These are phyloP conservation scores for Toxotes jaculatrix DNA, from an alignment of 2,113 vertebrate species.

Conservation along the genomic window DNA sequence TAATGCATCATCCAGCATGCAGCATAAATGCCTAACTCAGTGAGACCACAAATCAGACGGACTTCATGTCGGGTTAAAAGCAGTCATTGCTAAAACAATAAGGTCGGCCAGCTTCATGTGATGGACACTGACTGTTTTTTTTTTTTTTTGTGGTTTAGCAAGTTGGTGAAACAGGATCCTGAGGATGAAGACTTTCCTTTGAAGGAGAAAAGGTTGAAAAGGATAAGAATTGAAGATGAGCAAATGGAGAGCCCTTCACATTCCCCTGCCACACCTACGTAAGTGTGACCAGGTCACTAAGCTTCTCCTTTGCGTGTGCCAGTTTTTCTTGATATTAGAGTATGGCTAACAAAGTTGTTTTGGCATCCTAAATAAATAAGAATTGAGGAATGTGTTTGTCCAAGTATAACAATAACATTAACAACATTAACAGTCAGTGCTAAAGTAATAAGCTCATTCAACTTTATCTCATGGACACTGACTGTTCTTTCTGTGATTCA, in stretches of 20 bases:
- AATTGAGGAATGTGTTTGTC: conserved; percentile 1
- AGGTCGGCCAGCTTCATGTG: neutral
- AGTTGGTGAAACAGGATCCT: conserved; percentile 61
- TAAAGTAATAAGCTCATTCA: neutral
- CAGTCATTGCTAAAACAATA: neutral
- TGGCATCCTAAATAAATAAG: neutral
- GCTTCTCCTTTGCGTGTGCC: neutral
- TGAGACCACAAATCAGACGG: neutral
- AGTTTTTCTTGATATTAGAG: neutral
- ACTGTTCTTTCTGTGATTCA: conserved; percentile 20
- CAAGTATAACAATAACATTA: neutral
- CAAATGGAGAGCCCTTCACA: conserved; percentile 15
- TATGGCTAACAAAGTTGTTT: neutral
- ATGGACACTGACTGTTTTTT: neutral
- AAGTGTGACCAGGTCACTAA: conserved; percentile 29
- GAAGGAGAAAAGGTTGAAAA: conserved; percentile 73
- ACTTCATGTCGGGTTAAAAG: neutral
- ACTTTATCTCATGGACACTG: neutral
- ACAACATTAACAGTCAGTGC: rapidly evolving
- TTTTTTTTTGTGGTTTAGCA: conserved; percentile 29
- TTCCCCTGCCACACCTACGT: conserved; percentile 31
- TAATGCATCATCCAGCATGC: no score
- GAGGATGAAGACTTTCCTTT: conserved; percentile 66
- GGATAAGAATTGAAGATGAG: conserved; percentile 77
- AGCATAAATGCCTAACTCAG: neutral